Base-by-base conservation (phyloP, 2,888 invertebrate genomes). In the Rhingia rostrata region DNA sequence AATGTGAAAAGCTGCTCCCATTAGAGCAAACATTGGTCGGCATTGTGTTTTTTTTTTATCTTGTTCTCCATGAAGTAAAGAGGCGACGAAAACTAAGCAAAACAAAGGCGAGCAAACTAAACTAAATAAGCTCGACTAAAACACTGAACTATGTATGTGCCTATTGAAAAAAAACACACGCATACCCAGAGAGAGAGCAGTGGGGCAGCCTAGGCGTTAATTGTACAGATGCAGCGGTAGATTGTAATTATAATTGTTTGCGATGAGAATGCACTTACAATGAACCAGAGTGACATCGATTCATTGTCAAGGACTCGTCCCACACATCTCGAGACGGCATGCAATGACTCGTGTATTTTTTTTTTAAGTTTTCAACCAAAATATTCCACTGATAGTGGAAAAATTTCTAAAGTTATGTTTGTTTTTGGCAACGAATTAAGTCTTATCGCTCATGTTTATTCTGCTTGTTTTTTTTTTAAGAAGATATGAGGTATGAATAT, bases 351-450 rank as follows among this genome's bases (percentile, higher is more conserved):
- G 41, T 58, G 22, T 47, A 39, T 30, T 30, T 22, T 6, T 43
- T 45, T 61, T 56, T 47, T 35, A n/a, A 33, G 60, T 61, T 66
- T 80, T 74, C 35, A 30, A 45, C 53, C 43, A 47, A 67, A 80
- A 69, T 75, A 69, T 70, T 69, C 43, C 47, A 35, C 70, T 49
- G 70, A 78, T 72, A 72, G 61, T 61, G 61, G 14, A 78, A 78
- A 61, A 30, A 43, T 53, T 64, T 32, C 33, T 32, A n/a, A 63
- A 72, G 49, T 22, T 22, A 14, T 30, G 32, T 43, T 56, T 58
- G 49, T 67, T 64, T 53, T 67, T 60, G 56, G 56, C 74, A 33
- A 41, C 49, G 56, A 74, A 49, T 35, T 39, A 4, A n/a, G 32
- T 14, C 64, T 74, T 74, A 64, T 74, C 64, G 14, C 43, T 32